Percentiles rank a stretch among this genome's conserved stretches.
These are phyloP conservation scores for Dascyllus trimaculatus DNA, from an alignment of 2,113 vertebrate genomes.

Conservation along the genomic window DNA sequence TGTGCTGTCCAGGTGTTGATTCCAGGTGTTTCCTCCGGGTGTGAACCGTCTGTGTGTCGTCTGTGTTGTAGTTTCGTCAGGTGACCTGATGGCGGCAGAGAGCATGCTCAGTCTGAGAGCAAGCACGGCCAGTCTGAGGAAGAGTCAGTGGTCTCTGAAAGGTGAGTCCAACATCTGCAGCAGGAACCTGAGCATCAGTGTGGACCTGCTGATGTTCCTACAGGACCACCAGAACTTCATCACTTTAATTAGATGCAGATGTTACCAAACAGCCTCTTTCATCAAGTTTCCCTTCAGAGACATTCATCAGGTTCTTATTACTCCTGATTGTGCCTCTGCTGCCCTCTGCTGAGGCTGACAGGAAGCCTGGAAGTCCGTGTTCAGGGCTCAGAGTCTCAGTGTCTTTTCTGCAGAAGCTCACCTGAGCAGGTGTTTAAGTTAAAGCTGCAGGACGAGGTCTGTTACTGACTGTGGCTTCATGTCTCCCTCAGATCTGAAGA, in stretches of 20 bases:
- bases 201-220: too few species aligned
- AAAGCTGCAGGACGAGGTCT: not conserved
- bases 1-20: not conserved
- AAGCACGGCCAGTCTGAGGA: slow-evolving; percentile 61
- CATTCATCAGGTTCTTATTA: too few species aligned
- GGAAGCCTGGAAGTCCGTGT: too few species aligned
- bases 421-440: not conserved
- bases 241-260: too few species aligned
- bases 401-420: not conserved
- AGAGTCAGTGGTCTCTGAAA: slow-evolving; percentile 80
- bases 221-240: too few species aligned
- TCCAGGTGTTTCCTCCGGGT: not conserved
- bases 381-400: not conserved
- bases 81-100: slow-evolving; percentile 58
- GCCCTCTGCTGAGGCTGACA: not conserved
- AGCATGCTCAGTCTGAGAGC: slow-evolving; percentile 78
- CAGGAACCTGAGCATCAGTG: too few species aligned
- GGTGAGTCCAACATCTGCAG: slow-evolving; percentile 56
- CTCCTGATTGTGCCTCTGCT: too few species aligned
- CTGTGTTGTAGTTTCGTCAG: slow-evolving; percentile 53
- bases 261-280: too few species aligned
- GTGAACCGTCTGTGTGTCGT: not conserved
- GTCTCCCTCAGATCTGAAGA: slow-evolving; percentile 74
- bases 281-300: too few species aligned
- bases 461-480: slow-evolving; percentile 14